These are phyloP conservation scores for Volucella bombylans DNA, from an alignment of 2,888 invertebrate species.

Conservation along the genomic window DNA sequence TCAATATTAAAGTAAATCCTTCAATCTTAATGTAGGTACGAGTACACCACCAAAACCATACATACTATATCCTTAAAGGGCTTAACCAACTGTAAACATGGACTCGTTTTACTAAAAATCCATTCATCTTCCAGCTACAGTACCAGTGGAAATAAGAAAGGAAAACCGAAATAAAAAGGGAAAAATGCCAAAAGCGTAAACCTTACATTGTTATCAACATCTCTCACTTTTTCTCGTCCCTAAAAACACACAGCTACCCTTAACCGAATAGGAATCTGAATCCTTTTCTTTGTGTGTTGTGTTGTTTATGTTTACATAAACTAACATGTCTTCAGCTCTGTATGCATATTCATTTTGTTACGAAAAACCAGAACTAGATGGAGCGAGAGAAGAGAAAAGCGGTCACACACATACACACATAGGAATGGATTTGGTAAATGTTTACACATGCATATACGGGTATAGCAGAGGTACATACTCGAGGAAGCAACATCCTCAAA, in stretches of 20 bases:
- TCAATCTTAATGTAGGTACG: slow-evolving; percentile 1
- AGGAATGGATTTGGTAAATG: slow-evolving; percentile 22
- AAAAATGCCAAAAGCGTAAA: slow-evolving; percentile 1
- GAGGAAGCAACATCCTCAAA: too few species aligned
- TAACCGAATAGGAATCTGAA: slow-evolving; percentile 51
- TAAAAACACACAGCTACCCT: slow-evolving; percentile 36
- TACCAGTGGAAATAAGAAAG: slow-evolving; percentile 16
- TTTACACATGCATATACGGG: slow-evolving; percentile 5
- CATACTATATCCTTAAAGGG: slow-evolving; percentile 51
- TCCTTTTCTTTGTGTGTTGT: neutral
- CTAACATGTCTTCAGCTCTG: slow-evolving; percentile 22
- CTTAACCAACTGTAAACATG: slow-evolving; percentile 59
- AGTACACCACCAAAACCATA: neutral
- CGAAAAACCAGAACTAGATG: slow-evolving; percentile 4
- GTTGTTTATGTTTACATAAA: slow-evolving; percentile 49
- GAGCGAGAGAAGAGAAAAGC: neutral
- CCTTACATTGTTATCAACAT: slow-evolving; percentile 59
- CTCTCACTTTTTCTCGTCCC: slow-evolving; percentile 33
- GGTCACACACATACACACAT: neutral
- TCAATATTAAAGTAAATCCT: slow-evolving; percentile 44
- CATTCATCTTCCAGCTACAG: neutral
- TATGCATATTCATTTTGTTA: slow-evolving; percentile 62
- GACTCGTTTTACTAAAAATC: slow-evolving; percentile 37
- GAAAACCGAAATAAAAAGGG: neutral
- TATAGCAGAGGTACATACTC: neutral